These are phyloP conservation scores for Parotia lawesii DNA, from an alignment of 2,113 vertebrate genomes.

Conservation along the genomic window DNA sequence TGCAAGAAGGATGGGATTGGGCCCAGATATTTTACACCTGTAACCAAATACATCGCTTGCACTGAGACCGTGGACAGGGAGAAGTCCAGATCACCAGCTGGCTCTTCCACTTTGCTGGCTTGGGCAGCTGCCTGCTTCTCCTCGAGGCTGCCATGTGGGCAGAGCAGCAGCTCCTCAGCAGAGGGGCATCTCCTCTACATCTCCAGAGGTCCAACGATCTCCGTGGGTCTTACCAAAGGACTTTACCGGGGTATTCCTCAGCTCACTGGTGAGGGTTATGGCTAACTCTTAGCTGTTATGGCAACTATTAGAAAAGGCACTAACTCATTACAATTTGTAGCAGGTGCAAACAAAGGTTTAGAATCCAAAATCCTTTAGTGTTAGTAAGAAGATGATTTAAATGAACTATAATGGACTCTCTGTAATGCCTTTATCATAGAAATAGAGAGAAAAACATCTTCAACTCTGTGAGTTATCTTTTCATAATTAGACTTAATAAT, in stretches of 20 bases:
- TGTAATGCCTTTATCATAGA: not conserved
- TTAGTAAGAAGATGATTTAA: not conserved
- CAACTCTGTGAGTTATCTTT: not conserved
- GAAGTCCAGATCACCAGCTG: not conserved
- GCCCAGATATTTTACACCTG: not conserved
- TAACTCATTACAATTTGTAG: not conserved
- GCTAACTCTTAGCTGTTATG: not conserved
- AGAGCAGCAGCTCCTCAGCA: not conserved
- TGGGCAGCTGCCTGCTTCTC: not conserved
- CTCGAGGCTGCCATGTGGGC: fast-evolving
- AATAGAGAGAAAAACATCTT: not conserved
- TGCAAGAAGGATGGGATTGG: not conserved
- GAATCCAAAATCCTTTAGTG: not conserved
- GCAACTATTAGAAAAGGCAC: not conserved
- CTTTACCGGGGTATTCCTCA: fast-evolving
- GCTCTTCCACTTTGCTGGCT: not conserved
- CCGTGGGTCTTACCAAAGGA: not conserved
- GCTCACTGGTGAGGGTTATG: not conserved
- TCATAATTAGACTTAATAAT: not conserved
- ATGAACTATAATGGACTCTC: not conserved
- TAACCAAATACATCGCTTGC: not conserved
- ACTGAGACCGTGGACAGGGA: not conserved
- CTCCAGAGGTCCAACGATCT: not conserved
- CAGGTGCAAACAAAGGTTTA: not conserved
- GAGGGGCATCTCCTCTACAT: not conserved